Conservation (phyloP, 2,113 vertebrate species). For the Panthera tigris region DNA sequence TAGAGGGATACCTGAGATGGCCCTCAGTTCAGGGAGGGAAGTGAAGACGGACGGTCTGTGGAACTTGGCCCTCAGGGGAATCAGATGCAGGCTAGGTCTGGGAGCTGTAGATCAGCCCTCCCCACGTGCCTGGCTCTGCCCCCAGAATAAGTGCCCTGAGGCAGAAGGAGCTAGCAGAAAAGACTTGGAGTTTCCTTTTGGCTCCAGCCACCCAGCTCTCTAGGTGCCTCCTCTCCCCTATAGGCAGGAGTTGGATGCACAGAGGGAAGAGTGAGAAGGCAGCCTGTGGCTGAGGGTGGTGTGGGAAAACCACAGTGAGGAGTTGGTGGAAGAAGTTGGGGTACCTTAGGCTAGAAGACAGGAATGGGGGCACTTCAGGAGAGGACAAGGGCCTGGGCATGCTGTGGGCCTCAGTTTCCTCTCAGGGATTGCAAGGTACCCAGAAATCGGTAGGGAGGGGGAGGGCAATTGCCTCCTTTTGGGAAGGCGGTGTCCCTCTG, state of each 20-base stretch:
- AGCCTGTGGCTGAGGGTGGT: background rate
- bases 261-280: background rate
- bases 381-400: background rate
- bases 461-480: background rate
- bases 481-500: background rate
- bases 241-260: background rate
- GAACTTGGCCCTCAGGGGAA: background rate
- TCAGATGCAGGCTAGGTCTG: background rate
- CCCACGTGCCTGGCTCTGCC: background rate
- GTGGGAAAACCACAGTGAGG: background rate
- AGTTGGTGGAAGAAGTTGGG: background rate
- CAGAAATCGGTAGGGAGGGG: too few relatives aligned
- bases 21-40: background rate
- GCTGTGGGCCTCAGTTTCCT: background rate
- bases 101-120: background rate
- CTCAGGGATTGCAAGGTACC: background rate
- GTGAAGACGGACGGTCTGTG: background rate
- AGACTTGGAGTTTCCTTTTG: background rate
- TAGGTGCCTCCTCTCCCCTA: rapidly evolving
- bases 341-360: background rate
- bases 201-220: background rate
- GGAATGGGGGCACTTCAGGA: background rate
- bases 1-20: background rate
- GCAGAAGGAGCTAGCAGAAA: background rate
- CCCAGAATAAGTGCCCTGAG: background rate